A percentile compares a stretch with the other conserved stretches of the same genome.
These are phyloP conservation scores for Neolamprologus kungweensis DNA, from an alignment of 2,113 vertebrate genomes.

Conservation along the genomic window DNA sequence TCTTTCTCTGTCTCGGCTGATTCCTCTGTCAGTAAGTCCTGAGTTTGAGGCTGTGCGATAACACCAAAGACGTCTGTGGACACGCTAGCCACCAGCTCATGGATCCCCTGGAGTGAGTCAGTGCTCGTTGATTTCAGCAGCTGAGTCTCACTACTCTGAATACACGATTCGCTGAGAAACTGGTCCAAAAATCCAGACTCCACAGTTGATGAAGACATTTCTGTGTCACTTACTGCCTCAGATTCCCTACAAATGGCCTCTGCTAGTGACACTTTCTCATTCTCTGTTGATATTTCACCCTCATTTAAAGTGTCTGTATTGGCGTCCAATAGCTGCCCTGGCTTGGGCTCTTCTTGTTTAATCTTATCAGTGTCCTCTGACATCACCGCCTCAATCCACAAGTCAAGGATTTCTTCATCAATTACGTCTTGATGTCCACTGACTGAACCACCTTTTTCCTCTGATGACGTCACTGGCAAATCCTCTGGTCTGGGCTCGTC, in stretches of 20 bases:
- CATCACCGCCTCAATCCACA: slow-evolving; percentile 4
- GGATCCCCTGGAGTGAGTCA: background rate
- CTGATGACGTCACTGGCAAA: background rate
- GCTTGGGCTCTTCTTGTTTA: background rate
- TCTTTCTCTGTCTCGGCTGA: background rate
- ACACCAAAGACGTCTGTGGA: background rate
- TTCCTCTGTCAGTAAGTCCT: background rate
- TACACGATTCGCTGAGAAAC: background rate
- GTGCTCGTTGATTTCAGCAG: background rate
- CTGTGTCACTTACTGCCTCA: background rate
- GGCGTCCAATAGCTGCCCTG: background rate
- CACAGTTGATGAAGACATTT: background rate
- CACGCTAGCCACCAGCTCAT: background rate
- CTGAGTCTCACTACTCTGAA: background rate
- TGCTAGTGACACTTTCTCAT: background rate
- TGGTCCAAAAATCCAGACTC: slow-evolving; percentile 17
- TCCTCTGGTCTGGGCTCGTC: background rate
- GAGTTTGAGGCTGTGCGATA: background rate
- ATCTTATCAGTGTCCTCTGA: background rate
- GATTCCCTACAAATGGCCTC: background rate
- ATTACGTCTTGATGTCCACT: background rate
- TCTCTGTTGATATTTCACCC: background rate
- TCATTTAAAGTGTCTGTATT: background rate
- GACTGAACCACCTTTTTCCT: background rate
- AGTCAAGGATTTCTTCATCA: slow-evolving; percentile 37